phyloP scores from a whole-genome alignment of 2,113 vertebrate genomes.

The Cephalopterus ornatus region DNA sequence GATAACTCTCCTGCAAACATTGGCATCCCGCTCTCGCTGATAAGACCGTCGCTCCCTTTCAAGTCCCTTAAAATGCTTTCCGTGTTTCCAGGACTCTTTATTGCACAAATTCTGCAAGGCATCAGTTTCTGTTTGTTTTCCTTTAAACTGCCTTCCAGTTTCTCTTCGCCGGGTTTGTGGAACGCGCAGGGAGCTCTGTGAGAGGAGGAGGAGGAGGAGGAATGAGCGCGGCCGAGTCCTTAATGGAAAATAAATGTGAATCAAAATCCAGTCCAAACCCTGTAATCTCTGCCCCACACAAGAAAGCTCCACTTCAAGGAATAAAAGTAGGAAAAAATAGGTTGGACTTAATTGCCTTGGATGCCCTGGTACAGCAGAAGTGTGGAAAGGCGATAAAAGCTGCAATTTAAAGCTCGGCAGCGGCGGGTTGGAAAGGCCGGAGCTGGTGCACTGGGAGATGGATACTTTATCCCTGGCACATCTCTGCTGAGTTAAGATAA shows the following conservation, averaged over 20 bases:
- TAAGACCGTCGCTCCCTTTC: neutral
- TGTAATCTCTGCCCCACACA: neutral
- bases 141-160: neutral
- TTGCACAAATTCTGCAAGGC: neutral
- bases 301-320: neutral
- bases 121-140: conserved; percentile 11
- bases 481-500: conserved; percentile 39
- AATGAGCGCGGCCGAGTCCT: neutral
- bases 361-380: neutral
- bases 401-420: conserved; percentile 17
- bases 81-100: neutral
- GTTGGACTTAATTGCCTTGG: conserved; percentile 53
- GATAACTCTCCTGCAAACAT: neutral
- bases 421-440: fast-evolving
- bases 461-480: neutral
- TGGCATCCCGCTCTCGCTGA: neutral
- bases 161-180: neutral
- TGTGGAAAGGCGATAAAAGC: neutral
- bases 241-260: neutral
- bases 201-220: neutral
- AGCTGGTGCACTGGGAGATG: neutral
- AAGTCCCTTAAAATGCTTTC: neutral
- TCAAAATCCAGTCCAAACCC: neutral
- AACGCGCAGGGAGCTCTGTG: neutral
- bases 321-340: conserved; percentile 1